Conservation (phyloP, 2,888 invertebrate genomes). For the Odontothrips loti region DNA sequence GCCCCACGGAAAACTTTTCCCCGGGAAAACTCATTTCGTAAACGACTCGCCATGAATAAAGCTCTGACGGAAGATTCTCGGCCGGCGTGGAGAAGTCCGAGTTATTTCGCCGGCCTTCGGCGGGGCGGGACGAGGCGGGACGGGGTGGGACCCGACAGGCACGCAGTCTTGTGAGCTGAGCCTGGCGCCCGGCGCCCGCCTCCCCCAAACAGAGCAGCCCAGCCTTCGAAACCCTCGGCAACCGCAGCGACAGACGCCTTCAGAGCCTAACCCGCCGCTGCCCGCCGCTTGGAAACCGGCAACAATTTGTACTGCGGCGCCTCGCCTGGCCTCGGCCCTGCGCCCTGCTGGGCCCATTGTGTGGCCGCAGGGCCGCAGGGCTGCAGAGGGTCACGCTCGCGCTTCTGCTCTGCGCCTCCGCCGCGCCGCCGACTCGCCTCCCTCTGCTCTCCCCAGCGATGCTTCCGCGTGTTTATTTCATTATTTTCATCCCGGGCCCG, state of each 20-base stretch:
- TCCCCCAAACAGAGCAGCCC: no score
- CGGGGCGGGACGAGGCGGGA: background rate
- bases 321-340: background rate
- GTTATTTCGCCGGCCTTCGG: background rate
- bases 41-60: background rate
- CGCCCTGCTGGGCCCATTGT: background rate
- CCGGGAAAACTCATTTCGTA: background rate
- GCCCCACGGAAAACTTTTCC: background rate
- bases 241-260: background rate
- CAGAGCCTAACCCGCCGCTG: background rate
- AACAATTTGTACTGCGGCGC: background rate
- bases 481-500: no score
- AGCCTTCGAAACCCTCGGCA: no score
- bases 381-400: no score
- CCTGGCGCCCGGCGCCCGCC: no score
- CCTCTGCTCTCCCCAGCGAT: no score
- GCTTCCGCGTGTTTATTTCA: no score
- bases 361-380: background rate
- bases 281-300: background rate
- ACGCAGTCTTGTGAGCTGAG: no score
- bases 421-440: no score
- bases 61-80: background rate
- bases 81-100: no score
- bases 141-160: no score
- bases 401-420: no score